Base-by-base conservation (phyloP, 2,888 invertebrate genomes). In the Limnephilus marmoratus region DNA sequence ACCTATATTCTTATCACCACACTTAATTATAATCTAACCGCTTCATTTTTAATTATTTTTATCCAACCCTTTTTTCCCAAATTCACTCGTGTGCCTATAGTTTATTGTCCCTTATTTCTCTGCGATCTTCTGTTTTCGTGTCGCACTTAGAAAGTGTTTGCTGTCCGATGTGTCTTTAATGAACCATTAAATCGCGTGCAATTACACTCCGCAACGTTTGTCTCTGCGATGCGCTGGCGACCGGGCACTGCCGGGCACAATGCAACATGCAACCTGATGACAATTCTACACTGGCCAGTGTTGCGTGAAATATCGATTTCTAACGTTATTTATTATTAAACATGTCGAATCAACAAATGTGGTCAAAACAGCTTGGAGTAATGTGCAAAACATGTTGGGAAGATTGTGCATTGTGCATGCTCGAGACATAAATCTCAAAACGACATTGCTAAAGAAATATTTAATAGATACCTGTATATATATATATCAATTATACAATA, bases 111-210 rank as follows among this genome's bases (percentile, higher is more conserved):
- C 83, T 83, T 34, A 34, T 24, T 83, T 83, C 68, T 68, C 68
- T n/a, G 68, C 68, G 24, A 83, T 83, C 83, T 83, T 41, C 24
- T 83, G 86, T 86, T 86, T 86, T 86, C 45, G 29, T 29, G 86
- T 86, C 88, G 53, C 68, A 29, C 88, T 53, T 88, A 88, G 88
- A 88, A 88, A 88, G 88, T 88, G 88, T 88, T 80, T 34, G 80
- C 34, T 34, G 41, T 29, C 29, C 80, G 68, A 88, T 11, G 88
- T 31, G 49, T 13, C 86, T 41, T 86, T 86, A 86, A 45, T 45
- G 86, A 83, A 37, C 83, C 83, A 41, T 83, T 83, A 37, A 83
- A 83, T 83, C 31, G 83, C 37, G 4, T 34, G 24, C 83, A 83
- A 83, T 37, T 11, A 18, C 24, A 68, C 68, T 68, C 68, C 24